Percentiles rank a stretch among this genome's conserved stretches.
These are phyloP conservation scores for Micrasema minimum DNA, from an alignment of 1,140 invertebrate species.

Conservation along the genomic window DNA sequence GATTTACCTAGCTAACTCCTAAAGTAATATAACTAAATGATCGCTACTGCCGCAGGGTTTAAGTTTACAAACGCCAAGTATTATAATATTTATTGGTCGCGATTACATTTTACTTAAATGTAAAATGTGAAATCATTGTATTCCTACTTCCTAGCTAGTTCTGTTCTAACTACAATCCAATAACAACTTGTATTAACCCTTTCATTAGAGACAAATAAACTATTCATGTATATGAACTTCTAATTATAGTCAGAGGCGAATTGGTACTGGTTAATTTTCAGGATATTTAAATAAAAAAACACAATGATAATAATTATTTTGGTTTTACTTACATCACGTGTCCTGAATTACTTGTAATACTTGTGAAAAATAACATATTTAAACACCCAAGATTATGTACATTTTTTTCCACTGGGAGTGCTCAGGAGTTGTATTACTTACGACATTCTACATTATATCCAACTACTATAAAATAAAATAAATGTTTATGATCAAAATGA, in stretches of 20 bases:
- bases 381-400: too few species aligned
- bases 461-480: too few species aligned
- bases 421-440: too few species aligned
- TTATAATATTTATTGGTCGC: conserved; percentile 12
- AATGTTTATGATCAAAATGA: too few species aligned
- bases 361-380: too few species aligned
- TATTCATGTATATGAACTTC: not conserved
- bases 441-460: too few species aligned
- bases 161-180: conserved; percentile 26
- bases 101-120: conserved; percentile 32
- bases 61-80: conserved; percentile 4
- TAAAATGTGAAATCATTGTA: conserved; percentile 39
- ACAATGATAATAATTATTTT: too few species aligned
- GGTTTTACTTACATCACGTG: too few species aligned
- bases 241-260: conserved; percentile 4
- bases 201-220: conserved; percentile 16
- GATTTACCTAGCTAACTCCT: conserved; percentile 26
- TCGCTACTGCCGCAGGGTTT: conserved; percentile 11
- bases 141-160: conserved; percentile 8
- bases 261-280: too few species aligned
- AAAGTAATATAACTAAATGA: conserved; percentile 25
- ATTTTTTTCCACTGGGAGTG: too few species aligned
- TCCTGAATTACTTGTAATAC: too few species aligned
- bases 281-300: too few species aligned
- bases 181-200: conserved; percentile 27